Evolutionary conservation across 1,140 invertebrate genomes (phyloP), one percentile per base, ranked within the genome.

Genomic region (Diorhabda sublineata): DNA sequence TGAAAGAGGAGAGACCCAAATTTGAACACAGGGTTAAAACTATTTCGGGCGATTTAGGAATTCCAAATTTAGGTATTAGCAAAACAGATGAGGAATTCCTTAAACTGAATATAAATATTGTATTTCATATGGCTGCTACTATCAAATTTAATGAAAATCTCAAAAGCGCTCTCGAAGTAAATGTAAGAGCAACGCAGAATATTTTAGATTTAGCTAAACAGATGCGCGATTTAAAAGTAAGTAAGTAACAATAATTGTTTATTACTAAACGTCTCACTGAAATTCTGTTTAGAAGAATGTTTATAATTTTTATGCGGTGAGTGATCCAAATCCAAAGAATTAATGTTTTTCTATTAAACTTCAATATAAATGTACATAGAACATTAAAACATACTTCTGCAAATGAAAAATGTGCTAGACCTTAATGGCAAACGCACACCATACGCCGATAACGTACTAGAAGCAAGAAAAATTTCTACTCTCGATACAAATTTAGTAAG

Each of bases 51-150:
- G 82, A 84, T 66, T 74, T 72, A 11, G 43, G 58, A 75, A 78
- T 70, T 71, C 80, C 68, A 3, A 42, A 84, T 42, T 76, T 93
- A 58, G 92, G 90, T 42, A 80, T 94, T 9, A 83, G 77, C 59
- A 75, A 83, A 9, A 72, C 78, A 4, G 87, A 91, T 79, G 74
- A 82, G 58, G 68, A 83, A 45, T 75, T 83, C 4, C 76, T 94
- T 2, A 79, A 81, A 9, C 80, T 85, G 6, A 82, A 87, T 62
- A 85, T 92, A 8, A 78, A 87, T 70, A 83, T 95, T 62, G 88
- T 96, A n/a, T 93, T 96, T 79, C 93, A 96, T 76, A 89, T 87
- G 5, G 95, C 94, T 2, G 95, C 94, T 1, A 94, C 92, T 26
- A 87, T 96, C 7, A 88, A 90, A 76, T 96, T 96, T 80, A 90